A percentile compares a stretch with the other conserved stretches of the same genome.
These are phyloP conservation scores for Telenomus remus DNA, from an alignment of 1,140 invertebrate genomes.

Conservation along the genomic window DNA sequence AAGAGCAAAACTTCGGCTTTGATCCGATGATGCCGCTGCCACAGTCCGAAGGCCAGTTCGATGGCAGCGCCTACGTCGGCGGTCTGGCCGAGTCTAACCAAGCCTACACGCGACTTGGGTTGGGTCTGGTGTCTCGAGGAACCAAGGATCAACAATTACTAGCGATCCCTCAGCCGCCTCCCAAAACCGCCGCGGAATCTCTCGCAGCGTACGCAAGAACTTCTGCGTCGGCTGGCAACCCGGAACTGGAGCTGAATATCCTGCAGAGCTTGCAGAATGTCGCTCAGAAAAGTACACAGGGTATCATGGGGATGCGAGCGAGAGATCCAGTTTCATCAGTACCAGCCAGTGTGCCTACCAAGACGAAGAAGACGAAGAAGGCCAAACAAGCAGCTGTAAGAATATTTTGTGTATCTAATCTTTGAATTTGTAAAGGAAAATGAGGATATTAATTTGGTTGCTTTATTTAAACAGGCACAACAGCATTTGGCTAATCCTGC, in stretches of 20 bases:
- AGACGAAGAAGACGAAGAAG: conserved; percentile 67
- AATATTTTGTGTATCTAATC: neutral
- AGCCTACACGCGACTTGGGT: conserved; percentile 66
- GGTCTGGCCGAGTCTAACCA: conserved; percentile 66
- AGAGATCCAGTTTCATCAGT: conserved; percentile 38
- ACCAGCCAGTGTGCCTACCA: conserved; percentile 42
- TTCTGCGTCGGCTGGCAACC: conserved; percentile 30
- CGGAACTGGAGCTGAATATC: conserved; percentile 70
- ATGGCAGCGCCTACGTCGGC: conserved; percentile 61
- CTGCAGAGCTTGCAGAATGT: conserved; percentile 67
- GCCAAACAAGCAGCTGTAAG: conserved; percentile 65
- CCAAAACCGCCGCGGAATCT: conserved; percentile 63
- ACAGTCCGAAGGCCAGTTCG: conserved; percentile 64
- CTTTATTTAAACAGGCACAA: conserved; percentile 17
- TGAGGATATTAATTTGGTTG: neutral
- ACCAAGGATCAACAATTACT: conserved; percentile 68
- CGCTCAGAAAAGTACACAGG: conserved; percentile 61
- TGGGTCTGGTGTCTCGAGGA: conserved; percentile 65
- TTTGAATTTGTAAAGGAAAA: neutral
- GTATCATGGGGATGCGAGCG: conserved; percentile 59
- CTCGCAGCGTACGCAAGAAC: conserved; percentile 62
- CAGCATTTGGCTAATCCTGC: conserved; percentile 47
- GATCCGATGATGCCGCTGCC: conserved; percentile 68
- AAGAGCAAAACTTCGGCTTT: conserved; percentile 67
- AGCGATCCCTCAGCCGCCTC: conserved; percentile 61